Base-by-base conservation (phyloP, 92 coral and sea anemone species). In the Epizoanthus ramosus region DNA sequence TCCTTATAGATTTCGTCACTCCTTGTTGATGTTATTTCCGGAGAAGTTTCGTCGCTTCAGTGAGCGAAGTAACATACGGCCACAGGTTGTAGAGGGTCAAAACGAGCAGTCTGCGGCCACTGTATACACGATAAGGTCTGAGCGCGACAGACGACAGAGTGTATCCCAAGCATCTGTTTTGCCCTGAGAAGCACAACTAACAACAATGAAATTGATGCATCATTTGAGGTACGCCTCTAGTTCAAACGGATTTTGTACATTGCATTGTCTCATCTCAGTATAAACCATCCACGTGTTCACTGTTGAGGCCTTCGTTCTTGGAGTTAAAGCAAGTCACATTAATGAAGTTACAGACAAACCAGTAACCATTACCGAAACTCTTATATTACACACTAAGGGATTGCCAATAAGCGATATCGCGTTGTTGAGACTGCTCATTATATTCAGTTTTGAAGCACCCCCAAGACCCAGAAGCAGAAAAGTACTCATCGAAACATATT, bases 101-200 rank as follows among this genome's bases (percentile, higher is more conserved):
- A 9, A 35, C 35, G 21, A 28, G 28, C 18, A 28, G 14, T 28
- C 43, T 22, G 28, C 71, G 45, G 6, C 45, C 19, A n/a, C 41
- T 31, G 45, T 15, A 4, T 39, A 28, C 25, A 41, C 28, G 10
- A 10, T 54, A 8, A 39, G 57, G 74, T 28, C 56, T 37, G 74
- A 69, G 81, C 59, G 21, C 23, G 56, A 59, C 4, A 60, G 56
- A 19, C 25, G 57, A 3, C 80, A 75, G 39, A 61, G 56, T 9
- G 35, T 16, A 31, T 57, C 68, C 12, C 35, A 17, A 18, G 57
- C 21, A 57, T 57, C 59, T 3, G 70, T 21, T 76, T 69, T 35
- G 69, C 81, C 10, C 19, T 76, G 68, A 76, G 69, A 0, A 69
- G 81, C 81, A 39, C 57, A 18, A 58, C 57, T 57, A 76, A 76